phyloP scores from a whole-genome alignment of 2,113 vertebrate species.

The Neogobius melanostomus region DNA sequence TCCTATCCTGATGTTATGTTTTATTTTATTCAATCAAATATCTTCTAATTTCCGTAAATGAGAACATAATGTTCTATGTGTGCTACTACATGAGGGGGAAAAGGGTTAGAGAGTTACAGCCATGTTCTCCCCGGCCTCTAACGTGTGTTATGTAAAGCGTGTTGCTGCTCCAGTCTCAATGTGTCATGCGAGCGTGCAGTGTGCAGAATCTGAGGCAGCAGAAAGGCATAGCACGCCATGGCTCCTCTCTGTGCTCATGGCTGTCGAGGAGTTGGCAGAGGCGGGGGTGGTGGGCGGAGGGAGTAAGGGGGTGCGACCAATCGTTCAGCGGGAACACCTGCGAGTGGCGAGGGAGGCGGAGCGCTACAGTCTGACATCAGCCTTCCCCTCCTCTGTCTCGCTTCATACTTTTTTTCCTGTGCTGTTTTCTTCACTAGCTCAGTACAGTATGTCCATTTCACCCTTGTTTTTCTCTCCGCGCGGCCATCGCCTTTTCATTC shows the following conservation, averaged over 20 bases:
- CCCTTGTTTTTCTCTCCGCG: not conserved
- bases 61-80: slow-evolving; percentile 9
- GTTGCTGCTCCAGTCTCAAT: slow-evolving; percentile 22
- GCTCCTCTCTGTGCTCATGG: slow-evolving; percentile 42
- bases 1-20: not conserved
- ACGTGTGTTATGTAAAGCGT: slow-evolving; percentile 2
- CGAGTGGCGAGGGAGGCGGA: slow-evolving; percentile 51
- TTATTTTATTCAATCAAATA: no score
- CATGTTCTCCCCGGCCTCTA: not conserved
- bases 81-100: not conserved
- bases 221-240: slow-evolving; percentile 27
- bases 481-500: not conserved
- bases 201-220: slow-evolving; percentile 8
- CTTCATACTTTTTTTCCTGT: slow-evolving; percentile 20
- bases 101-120: not conserved
- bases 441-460: slow-evolving; percentile 47
- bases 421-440: slow-evolving; percentile 24
- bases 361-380: slow-evolving; percentile 6
- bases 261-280: slow-evolving; percentile 23
- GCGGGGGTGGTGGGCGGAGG: slow-evolving; percentile 62
- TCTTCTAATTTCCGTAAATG: not conserved
- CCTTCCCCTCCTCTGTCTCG: slow-evolving; percentile 11
- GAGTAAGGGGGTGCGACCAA: slow-evolving; percentile 78
- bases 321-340: slow-evolving; percentile 56
- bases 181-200: slow-evolving; percentile 12